phyloP scores from a whole-genome alignment of 2,888 invertebrate genomes.

The Scotopteryx bipunctaria region DNA sequence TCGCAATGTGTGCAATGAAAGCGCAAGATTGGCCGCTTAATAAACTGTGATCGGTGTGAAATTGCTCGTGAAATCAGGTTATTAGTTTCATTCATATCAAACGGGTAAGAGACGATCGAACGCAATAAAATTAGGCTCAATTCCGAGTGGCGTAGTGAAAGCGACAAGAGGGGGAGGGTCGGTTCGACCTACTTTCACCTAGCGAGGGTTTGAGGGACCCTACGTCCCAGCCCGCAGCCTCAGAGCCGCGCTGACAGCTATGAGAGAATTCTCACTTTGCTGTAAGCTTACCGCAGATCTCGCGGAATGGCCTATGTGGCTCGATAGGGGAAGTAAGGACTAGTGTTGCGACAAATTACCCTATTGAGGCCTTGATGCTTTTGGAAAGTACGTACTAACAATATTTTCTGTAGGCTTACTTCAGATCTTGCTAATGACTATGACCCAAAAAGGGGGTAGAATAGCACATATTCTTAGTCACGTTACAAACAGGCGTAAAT shows the following conservation, averaged over 20 bases:
- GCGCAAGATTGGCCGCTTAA: constrained; percentile 26
- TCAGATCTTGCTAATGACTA: no score
- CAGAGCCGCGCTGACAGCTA: constrained; percentile 47
- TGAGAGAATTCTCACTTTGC: constrained; percentile 58
- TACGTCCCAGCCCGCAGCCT: constrained; percentile 41
- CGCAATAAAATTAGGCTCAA: constrained; percentile 78
- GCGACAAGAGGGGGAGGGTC: constrained; percentile 60
- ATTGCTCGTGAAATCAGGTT: constrained; percentile 41
- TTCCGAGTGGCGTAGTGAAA: constrained; percentile 67
- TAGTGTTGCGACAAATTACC: no score
- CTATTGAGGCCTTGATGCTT: no score
- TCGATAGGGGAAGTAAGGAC: constrained; percentile 17
- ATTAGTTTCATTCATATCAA: constrained; percentile 51
- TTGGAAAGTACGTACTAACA: no score
- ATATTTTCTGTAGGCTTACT: no score
- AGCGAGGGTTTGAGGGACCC: constrained; percentile 39
- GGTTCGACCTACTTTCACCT: constrained; percentile 63
- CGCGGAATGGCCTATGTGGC: constrained; percentile 24
- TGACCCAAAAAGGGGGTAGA: no score
- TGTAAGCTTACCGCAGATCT: constrained; percentile 55
- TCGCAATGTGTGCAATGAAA: constrained; percentile 12
- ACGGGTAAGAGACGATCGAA: constrained; percentile 67
- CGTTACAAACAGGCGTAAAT: no score
- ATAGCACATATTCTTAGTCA: no score
- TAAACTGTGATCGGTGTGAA: constrained; percentile 34